Evolutionary conservation across 2,797 vertebrate species (phyloP).

Genomic region (Scolopax rusticola): DNA sequence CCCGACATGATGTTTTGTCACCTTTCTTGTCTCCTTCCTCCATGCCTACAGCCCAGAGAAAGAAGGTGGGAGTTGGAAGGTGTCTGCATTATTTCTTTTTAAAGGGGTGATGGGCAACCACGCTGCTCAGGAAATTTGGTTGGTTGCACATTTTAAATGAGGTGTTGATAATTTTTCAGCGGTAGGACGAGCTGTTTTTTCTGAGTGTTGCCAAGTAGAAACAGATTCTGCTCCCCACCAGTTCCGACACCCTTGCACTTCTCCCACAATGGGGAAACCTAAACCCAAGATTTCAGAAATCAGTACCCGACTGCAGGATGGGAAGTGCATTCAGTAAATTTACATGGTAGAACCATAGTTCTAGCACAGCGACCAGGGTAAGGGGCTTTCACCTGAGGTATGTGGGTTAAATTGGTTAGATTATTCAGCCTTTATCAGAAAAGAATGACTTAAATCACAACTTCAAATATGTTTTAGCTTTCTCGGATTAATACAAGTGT

Average conservation of each 20-base stretch:
- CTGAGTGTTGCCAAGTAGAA: not conserved
- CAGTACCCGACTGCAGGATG: not conserved
- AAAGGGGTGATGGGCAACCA: not conserved
- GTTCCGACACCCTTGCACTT: not conserved
- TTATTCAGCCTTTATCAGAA: not conserved
- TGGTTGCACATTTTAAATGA: constrained; percentile 39
- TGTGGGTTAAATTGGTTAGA: not conserved
- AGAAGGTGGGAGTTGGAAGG: not conserved
- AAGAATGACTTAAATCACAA: not conserved
- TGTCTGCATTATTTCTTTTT: not conserved
- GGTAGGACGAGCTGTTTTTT: not conserved
- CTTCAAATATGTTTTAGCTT: not conserved
- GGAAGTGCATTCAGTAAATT: not conserved
- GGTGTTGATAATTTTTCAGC: not conserved
- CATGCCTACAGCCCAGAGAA: not conserved
- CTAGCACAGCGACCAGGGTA: not conserved
- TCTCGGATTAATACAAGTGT: not conserved
- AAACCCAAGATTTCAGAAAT: not conserved
- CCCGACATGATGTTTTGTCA: fast-evolving
- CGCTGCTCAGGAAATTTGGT: constrained; percentile 24
- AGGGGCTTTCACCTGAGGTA: not conserved
- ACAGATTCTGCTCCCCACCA: not conserved
- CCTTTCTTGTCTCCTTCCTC: not conserved
- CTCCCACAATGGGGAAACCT: not conserved
- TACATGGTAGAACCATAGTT: not conserved